Base-by-base conservation (phyloP, 2,113 vertebrate species). In the Glaucomys volans region DNA sequence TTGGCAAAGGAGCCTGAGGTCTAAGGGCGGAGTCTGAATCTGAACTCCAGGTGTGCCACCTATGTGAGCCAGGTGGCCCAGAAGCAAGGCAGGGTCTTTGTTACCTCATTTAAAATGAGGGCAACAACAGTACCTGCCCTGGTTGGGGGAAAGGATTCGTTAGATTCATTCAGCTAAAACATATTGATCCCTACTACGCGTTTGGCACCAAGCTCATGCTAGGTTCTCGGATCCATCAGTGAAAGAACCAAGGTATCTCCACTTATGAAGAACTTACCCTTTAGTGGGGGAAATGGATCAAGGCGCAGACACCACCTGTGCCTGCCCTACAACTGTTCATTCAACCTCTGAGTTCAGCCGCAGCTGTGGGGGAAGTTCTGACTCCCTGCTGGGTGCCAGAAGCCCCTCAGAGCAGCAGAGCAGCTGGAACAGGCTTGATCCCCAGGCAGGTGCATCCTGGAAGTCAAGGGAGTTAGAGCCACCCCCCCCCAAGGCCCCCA, bases 321-420 rank as follows among this genome's bases (percentile, higher is more conserved):
- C 44, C 4, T 0, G 5, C 4, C 37, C 10, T 14, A 0, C 10
- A 22, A 9, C 28, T 3, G 4, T 37, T 79, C 6, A 16, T 20
- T 35, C 12, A 35, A 2, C 3, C 50, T 16, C n/a, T 64, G 50
- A 66, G 35, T 22, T 92, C 22, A 44, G 40, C 52, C 52, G 37
- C 5, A 50, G 50, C n/a, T 71, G 69, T 28, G n/a, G 62, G 54
- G 44, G 7, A 52, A 54, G 54, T 71, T 57, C 67, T 8, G 24
- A 32, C 11, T 54, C 30, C 62, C 22, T 14, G 9, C 62, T 52
- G 42, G 44, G 40, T 75, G 7, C 69, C 59, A 77, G 80, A 35
- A 42, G 42, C 44, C 50, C 54, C 52, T 71, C 62, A 72, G 1
- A 8, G 30, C 64, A 30, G 66, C 22, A 11, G 64, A 13, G 5